These are phyloP conservation scores for Sebastes schlegelii DNA, from an alignment of 2,113 vertebrate species.

Conservation along the genomic window DNA sequence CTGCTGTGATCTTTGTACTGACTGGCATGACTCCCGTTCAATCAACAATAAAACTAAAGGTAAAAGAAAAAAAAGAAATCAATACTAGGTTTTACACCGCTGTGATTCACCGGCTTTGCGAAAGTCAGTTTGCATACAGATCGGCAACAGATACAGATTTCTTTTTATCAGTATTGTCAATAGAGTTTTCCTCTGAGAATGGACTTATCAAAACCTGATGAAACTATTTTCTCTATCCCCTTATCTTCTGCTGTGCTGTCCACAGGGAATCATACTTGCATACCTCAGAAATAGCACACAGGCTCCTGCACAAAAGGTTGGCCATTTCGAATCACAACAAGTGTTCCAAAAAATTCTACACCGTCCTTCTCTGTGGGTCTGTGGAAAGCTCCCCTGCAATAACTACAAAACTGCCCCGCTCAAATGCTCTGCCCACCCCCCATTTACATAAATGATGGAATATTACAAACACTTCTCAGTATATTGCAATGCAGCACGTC, in stretches of 20 bases:
- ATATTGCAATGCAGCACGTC: not conserved
- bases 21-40: constrained; percentile 58
- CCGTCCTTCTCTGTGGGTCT: not conserved
- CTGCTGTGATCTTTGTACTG: constrained; percentile 56
- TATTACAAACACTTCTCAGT: not conserved
- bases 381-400: not conserved
- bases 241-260: constrained; percentile 36
- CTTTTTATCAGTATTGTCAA: constrained; percentile 58
- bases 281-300: constrained; percentile 11
- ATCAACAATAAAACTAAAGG: constrained; percentile 68
- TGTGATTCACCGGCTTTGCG: constrained; percentile 56
- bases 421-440: not conserved
- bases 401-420: not conserved
- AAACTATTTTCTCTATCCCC: constrained; percentile 55
- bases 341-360: constrained; percentile 10
- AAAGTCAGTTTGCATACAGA: constrained; percentile 59
- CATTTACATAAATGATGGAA: not conserved
- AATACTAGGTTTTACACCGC: constrained; percentile 63
- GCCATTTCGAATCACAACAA: constrained; percentile 12
- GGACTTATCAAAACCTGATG: constrained; percentile 64
- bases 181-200: constrained; percentile 49
- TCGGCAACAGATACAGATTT: constrained; percentile 53
- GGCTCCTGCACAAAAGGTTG: not conserved
- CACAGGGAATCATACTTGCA: constrained; percentile 20
- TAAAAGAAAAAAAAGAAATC: constrained; percentile 67